Conservation (phyloP, 2,113 vertebrate species). For the Entelurus aequoreus region DNA sequence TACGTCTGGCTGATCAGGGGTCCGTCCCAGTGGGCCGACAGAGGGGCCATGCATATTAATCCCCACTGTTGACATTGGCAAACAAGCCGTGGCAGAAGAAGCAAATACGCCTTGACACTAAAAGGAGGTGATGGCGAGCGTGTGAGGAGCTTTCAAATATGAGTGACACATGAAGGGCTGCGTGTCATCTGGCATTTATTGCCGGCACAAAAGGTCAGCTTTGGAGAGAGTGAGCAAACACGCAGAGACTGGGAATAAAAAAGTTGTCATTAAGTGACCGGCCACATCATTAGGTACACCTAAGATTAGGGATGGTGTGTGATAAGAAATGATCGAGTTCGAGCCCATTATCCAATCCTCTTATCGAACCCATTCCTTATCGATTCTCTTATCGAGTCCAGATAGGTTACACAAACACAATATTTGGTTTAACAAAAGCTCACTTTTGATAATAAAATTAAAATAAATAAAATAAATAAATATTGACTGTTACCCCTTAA, state of each 20-base stretch:
- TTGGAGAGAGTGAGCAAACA: conserved; percentile 12
- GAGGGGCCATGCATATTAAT: conserved; percentile 58
- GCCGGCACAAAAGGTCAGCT: conserved; percentile 56
- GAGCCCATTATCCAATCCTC: too few species aligned
- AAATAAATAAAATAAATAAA: too few species aligned
- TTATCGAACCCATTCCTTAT: too few species aligned
- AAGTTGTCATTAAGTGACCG: too few species aligned
- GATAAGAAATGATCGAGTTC: too few species aligned
- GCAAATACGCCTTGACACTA: conserved; percentile 34
- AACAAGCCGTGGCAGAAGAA: conserved; percentile 18
- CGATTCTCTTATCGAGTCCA: too few species aligned
- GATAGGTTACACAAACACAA: too few species aligned
- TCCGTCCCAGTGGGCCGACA: conserved; percentile 41
- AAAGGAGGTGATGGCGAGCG: conserved; percentile 31
- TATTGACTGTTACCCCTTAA: too few species aligned
- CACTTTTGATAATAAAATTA: too few species aligned
- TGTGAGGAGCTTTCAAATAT: conserved; percentile 50
- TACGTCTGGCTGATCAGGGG: conserved; percentile 46
- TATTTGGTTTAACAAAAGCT: too few species aligned
- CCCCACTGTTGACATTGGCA: conserved; percentile 43
- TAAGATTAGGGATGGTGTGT: too few species aligned
- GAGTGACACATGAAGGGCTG: conserved; percentile 33
- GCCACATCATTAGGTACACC: too few species aligned
- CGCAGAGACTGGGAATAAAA: neutral
- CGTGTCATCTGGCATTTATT: conserved; percentile 7